phyloP scores from a whole-genome alignment of 1,140 invertebrate species.

The Ceratosolen solmsi region DNA sequence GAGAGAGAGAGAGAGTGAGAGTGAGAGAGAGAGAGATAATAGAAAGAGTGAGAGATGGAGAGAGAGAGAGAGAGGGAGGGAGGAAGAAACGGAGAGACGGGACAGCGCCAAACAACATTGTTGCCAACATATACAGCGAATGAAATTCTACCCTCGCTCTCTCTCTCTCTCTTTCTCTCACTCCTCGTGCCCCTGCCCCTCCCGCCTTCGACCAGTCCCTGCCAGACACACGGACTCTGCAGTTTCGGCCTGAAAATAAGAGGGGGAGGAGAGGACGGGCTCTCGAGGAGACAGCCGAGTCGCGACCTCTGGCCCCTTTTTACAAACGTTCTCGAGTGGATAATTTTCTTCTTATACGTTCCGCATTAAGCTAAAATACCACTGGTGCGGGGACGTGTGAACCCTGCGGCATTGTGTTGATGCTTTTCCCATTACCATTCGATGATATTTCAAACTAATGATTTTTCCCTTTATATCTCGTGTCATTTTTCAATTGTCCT shows the following conservation, averaged over 20 bases:
- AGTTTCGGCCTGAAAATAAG: not conserved
- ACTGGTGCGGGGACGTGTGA: conserved; percentile 1
- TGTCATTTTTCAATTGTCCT: not conserved
- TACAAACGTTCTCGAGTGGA: conserved; percentile 64
- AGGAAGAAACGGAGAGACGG: conserved; percentile 6
- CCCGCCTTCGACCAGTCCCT: not conserved
- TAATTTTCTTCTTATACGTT: conserved; percentile 73
- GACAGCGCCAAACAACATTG: conserved; percentile 65
- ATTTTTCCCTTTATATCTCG: not conserved
- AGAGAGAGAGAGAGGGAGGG: not conserved
- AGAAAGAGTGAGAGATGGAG: not conserved
- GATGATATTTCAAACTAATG: not conserved
- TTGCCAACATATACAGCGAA: conserved; percentile 57
- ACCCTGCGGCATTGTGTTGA: not conserved
- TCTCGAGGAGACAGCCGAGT: conserved; percentile 23
- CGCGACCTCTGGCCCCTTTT: conserved; percentile 48
- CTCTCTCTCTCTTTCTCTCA: no score
- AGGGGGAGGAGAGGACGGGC: conserved; percentile 19
- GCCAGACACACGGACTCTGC: not conserved
- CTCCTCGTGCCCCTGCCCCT: no score
- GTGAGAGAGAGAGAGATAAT: conserved; percentile 4
- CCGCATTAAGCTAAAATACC: conserved; percentile 62
- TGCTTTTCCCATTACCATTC: not conserved
- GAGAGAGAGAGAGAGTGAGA: not conserved
- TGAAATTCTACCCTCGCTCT: conserved; percentile 58